These are phyloP conservation scores for Pocillopora meandrina DNA, from an alignment of 92 coral and sea anemone species.

Conservation along the genomic window DNA sequence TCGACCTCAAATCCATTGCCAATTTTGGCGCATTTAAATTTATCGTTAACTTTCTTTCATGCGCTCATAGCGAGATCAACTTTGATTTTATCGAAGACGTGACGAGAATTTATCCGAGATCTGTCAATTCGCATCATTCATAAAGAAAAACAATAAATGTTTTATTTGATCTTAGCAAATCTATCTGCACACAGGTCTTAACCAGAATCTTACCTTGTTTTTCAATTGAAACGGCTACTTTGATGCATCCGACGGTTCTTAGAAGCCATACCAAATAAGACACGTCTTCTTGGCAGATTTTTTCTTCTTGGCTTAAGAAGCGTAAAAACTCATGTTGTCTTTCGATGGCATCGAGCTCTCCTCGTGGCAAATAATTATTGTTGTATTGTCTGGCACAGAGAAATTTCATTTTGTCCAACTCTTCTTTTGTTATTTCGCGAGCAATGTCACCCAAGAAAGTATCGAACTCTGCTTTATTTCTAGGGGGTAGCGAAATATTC, in stretches of 20 bases:
- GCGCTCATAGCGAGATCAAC: too few species aligned
- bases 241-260: not conserved
- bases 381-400: slow-evolving; percentile 50
- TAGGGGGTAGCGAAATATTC: not conserved
- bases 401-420: slow-evolving; percentile 76
- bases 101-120: too few species aligned
- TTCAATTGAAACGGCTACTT: not conserved
- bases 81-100: too few species aligned
- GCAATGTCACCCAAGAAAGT: slow-evolving; percentile 39
- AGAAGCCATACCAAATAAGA: slow-evolving; percentile 10
- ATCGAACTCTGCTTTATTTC: not conserved
- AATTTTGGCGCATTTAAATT: too few species aligned
- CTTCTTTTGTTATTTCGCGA: slow-evolving; percentile 61
- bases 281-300: slow-evolving; percentile 10
- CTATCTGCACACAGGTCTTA: too few species aligned
- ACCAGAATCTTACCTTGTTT: not conserved
- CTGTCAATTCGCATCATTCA: too few species aligned
- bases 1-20: too few species aligned
- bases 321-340: slow-evolving; percentile 68
- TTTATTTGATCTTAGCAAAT: too few species aligned
- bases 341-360: slow-evolving; percentile 62
- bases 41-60: too few species aligned
- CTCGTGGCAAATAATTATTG: slow-evolving; percentile 59
- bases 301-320: not conserved
- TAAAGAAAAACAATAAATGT: too few species aligned